Base-by-base conservation (phyloP, 2,888 invertebrate species). In the Xestia c-nigrum region DNA sequence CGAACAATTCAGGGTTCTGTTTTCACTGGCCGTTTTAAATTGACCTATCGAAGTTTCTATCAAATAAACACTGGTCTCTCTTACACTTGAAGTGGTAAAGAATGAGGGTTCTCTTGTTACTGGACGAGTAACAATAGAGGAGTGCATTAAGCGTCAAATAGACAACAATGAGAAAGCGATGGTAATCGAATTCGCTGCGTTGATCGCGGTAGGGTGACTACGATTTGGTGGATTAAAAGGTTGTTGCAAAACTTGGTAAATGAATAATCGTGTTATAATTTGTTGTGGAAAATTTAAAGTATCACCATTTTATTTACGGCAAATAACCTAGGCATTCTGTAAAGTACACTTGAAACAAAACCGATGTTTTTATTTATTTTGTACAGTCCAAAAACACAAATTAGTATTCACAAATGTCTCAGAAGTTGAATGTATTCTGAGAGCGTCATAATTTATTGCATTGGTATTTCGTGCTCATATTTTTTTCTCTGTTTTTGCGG, bases 181-280 rank as follows among this genome's bases (percentile, higher is more conserved):
- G 90, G 92, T 93, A 93, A 94, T 95, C 94, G 92, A 94, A 93
- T 94, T 94, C 93, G 91, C 91, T 89, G 90, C 90, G 92, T 90
- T 90, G 90, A 88, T 88, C 89, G 85, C 84, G 40, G 66, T 89
- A 90, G 90, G 90, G 92, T 91, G 90, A 83, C 91, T 81, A 88
- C 75, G 59, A 71, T 74, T 81, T 84, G 3, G 46, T 43, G 19
- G 19, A 72, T 38, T 40, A 16, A 68, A 50, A 61, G 40, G 46
- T 61, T 4, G 16, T 16, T n/a, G 10, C 38, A 9, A 46, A 64
- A 52, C 5, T 19, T 63, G 14, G 38, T 50, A 40, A 76, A 21
- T 61, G 1, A 38, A 31, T 38, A 19, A 19, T 19, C 12, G 7
- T 31, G 46, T 21, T 10, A 24, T 24, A 16, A n/a, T 21, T 10